Conservation (phyloP, 1,140 invertebrate species). For the Cyclargus thomasi region DNA sequence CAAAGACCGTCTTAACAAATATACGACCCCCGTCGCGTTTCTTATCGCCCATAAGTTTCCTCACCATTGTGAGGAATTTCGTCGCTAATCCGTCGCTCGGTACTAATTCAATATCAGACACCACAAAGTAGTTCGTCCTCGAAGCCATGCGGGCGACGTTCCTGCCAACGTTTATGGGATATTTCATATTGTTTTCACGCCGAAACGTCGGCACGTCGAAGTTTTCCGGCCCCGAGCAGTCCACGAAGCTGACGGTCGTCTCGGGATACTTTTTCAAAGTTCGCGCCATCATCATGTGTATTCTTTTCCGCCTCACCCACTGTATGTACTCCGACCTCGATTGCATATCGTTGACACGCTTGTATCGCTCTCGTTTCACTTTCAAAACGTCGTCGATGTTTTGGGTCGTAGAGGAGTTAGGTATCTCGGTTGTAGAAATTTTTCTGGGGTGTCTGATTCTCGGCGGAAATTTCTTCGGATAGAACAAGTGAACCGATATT, state of each 20-base stretch:
- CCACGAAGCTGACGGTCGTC: constrained; percentile 49
- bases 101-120: constrained; percentile 85
- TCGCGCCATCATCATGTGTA: constrained; percentile 52
- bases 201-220: constrained; percentile 71
- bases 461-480: constrained; percentile 66
- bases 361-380: constrained; percentile 51
- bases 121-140: constrained; percentile 80
- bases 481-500: constrained; percentile 83
- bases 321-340: constrained; percentile 54
- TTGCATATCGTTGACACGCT: constrained; percentile 43
- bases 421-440: constrained; percentile 30
- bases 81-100: constrained; percentile 80
- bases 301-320: constrained; percentile 54
- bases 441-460: constrained; percentile 36
- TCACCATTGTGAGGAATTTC: constrained; percentile 79
- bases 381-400: constrained; percentile 42
- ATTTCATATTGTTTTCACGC: constrained; percentile 75
- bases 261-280: constrained; percentile 27
- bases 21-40: constrained; percentile 56
- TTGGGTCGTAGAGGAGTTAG: constrained; percentile 31
- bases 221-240: constrained; percentile 56
- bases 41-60: constrained; percentile 63
- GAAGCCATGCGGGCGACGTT: constrained; percentile 81
- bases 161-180: constrained; percentile 86
- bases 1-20: constrained; percentile 78